Conservation (phyloP, 2,888 invertebrate species). For the Erebia palarica region DNA sequence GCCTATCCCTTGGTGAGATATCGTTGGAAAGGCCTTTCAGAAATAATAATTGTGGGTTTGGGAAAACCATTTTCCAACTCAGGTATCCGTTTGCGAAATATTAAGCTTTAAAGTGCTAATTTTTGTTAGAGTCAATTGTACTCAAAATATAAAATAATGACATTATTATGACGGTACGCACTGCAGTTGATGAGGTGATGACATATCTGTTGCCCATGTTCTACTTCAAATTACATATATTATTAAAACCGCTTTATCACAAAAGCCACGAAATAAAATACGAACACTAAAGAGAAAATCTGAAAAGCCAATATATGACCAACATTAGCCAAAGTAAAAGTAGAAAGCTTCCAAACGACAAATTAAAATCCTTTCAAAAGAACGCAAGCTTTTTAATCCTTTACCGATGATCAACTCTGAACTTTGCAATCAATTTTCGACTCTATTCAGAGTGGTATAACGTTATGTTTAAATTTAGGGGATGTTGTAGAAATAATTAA, state of each 20-base stretch:
- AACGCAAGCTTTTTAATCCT: slow-evolving; percentile 28
- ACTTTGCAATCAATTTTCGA: slow-evolving; percentile 7
- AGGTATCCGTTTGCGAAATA: too few species aligned
- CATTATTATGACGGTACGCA: too few species aligned
- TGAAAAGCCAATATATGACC: slow-evolving; percentile 19
- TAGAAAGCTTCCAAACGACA: slow-evolving; percentile 33
- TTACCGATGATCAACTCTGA: slow-evolving; percentile 28
- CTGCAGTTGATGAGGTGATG: too few species aligned
- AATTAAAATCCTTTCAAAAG: slow-evolving; percentile 32
- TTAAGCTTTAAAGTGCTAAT: too few species aligned
- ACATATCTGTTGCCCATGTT: too few species aligned
- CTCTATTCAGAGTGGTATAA: slow-evolving; percentile 28
- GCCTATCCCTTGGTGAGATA: too few species aligned
- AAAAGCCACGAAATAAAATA: neutral
- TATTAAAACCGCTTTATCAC: neutral
- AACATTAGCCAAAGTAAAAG: slow-evolving; percentile 24
- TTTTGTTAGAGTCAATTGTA: too few species aligned
- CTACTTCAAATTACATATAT: neutral
- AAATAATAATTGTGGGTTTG: too few species aligned
- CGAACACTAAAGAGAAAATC: slow-evolving; percentile 20
- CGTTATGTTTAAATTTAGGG: slow-evolving; percentile 38
- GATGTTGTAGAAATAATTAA: slow-evolving; percentile 44
- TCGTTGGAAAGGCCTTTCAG: too few species aligned
- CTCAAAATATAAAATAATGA: too few species aligned
- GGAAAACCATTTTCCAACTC: too few species aligned